These are phyloP conservation scores for Pagrus major DNA, from an alignment of 2,113 vertebrate species.

Conservation along the genomic window DNA sequence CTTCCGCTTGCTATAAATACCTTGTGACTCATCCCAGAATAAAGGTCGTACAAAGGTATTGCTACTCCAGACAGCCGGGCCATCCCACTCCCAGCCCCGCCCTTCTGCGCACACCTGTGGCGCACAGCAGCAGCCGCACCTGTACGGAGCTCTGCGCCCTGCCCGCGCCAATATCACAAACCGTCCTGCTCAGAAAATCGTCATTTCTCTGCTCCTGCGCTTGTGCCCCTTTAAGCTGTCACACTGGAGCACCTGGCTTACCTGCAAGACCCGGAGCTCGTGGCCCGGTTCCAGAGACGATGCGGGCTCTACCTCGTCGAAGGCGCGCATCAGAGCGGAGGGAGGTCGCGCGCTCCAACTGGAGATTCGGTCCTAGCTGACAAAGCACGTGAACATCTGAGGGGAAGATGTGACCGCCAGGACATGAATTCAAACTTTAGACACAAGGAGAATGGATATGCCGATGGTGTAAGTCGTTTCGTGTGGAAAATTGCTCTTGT, in stretches of 20 bases:
- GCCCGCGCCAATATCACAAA: neutral
- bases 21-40: neutral
- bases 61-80: neutral
- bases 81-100: conserved; percentile 27
- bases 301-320: conserved; percentile 88
- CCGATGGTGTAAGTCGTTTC: conserved; percentile 49
- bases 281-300: conserved; percentile 91
- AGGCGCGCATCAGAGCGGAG: conserved; percentile 1
- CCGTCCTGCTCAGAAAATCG: neutral
- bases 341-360: neutral
- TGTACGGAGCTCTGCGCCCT: neutral
- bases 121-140: conserved; percentile 51
- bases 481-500: neutral
- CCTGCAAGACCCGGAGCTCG: conserved; percentile 87
- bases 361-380: neutral
- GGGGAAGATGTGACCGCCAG: conserved; percentile 18
- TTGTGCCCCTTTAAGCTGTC: neutral
- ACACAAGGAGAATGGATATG: conserved; percentile 28
- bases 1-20: neutral
- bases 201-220: neutral
- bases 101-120: conserved; percentile 50
- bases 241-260: conserved; percentile 77
- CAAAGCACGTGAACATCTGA: conserved; percentile 1
- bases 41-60: conserved; percentile 25
- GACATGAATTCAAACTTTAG: conserved; percentile 66